A percentile compares a stretch with the other conserved stretches of the same genome.
Conservation (phyloP, 2,113 vertebrate species). For the Dasyprocta punctata region DNA sequence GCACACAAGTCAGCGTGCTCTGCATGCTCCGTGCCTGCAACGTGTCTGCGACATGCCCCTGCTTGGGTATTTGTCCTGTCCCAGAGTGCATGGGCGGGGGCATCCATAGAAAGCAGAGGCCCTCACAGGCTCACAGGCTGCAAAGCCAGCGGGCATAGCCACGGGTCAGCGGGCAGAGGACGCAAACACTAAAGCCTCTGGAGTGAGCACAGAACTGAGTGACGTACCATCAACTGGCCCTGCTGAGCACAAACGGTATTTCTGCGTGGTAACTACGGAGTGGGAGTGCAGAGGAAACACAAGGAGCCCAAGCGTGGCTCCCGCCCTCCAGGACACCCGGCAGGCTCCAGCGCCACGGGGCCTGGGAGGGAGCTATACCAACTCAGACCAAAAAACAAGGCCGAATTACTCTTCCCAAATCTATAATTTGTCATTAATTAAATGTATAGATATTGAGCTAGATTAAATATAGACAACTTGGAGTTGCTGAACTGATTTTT, state of each 20-base stretch:
- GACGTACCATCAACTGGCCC: neutral
- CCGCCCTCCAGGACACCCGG: fast-evolving
- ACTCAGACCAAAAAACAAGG: neutral
- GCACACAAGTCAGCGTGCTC: neutral
- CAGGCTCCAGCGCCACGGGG: neutral
- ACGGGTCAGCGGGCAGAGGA: neutral
- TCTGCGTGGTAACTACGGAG: neutral
- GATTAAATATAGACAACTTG: neutral
- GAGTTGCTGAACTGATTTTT: neutral
- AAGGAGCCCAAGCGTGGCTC: neutral
- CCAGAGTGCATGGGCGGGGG: neutral
- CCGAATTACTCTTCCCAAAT: neutral
- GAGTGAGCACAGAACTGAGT: neutral
- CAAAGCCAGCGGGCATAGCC: neutral
- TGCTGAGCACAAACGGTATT: neutral
- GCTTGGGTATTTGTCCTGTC: neutral
- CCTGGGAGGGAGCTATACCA: neutral
- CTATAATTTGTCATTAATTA: neutral
- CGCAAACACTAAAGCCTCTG: neutral
- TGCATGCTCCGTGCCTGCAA: neutral
- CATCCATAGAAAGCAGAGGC: neutral
- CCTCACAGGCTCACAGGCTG: neutral
- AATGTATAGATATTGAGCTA: neutral
- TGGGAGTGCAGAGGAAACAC: neutral
- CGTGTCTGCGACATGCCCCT: neutral